Percentiles rank a stretch among this genome's conserved stretches.
Evolutionary conservation across 2,113 vertebrate species (phyloP).

Genomic region (Gnathonemus echidnorhynchus): DNA sequence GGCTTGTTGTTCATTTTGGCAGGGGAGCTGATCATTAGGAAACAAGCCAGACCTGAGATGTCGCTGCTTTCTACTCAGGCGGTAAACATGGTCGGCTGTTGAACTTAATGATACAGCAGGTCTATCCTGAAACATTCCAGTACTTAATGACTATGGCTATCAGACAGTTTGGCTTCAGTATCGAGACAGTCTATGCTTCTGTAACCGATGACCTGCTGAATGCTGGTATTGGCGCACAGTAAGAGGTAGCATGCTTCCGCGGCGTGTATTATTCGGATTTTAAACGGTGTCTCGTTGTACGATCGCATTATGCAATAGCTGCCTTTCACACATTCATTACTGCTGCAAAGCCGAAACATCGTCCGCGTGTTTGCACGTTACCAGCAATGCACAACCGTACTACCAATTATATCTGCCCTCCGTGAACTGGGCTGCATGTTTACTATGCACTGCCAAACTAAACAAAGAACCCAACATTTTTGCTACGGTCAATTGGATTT

Average conservation of each 20-base stretch:
- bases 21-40: slow-evolving; percentile 16
- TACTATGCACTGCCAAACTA: not conserved
- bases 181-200: not conserved
- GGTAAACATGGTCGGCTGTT: not conserved
- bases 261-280: not conserved
- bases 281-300: not conserved
- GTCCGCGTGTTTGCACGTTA: slow-evolving; percentile 24
- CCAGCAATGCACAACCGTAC: not conserved
- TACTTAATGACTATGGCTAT: not conserved
- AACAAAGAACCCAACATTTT: not conserved
- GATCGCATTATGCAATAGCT: slow-evolving; percentile 40
- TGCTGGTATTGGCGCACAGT: not conserved
- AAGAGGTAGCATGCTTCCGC: not conserved
- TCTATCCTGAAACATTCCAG: not conserved
- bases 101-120: not conserved
- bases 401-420: not conserved
- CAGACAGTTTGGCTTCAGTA: not conserved
- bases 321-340: slow-evolving; percentile 23
- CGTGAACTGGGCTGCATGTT: not conserved
- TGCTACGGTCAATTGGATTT: not conserved
- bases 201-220: not conserved
- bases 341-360: slow-evolving; percentile 21
- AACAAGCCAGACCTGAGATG: slow-evolving; percentile 7
- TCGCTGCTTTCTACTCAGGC: not conserved
- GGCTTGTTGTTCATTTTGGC: slow-evolving; percentile 8